Evolutionary conservation across 2,888 invertebrate genomes (phyloP), one percentile per base, ranked within the genome.

Genomic region (Leptura quadrifasciata): DNA sequence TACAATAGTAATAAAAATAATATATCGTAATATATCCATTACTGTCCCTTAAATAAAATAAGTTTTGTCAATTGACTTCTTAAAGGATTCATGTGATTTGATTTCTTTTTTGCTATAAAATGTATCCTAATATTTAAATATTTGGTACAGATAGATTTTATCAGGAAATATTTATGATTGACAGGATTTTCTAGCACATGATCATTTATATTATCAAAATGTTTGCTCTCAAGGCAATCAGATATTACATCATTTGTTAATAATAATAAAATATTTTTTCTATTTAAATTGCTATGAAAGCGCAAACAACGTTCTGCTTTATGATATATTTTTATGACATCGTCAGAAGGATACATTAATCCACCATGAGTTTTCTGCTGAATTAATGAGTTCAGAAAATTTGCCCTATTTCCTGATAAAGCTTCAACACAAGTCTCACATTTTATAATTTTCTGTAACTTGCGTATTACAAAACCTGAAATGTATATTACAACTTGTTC

Each of bases 381-480:
- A 9, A 10, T 39, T 5, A 39, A 39, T 9, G 9, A 9, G 1
- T 9, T 1, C 10, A 39, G 35, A 9, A 39, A 39, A 10, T 39
- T 10, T 9, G 1, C 10, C 10, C 10, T 39, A 9, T 6, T 9
- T 9, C 35, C 35, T 9, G 5, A 10, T 1, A 39, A 10, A 1
- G 10, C 35, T 9, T 1, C 6, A 9, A 39, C 8, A 58, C 58
- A 58, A 12, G 58, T 58, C 2, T 24, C 10, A 47, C 20, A 68
- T 57, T 65, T 78, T 9, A 39, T 8, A 8, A 8, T 9, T 9
- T 5, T 39, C 60, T 67, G 74, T 17, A 78, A 52, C 5, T 20
- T 17, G 74, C 60, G 70, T 4, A 70, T 72, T 12, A 78, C 76
- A 64, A 76, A 78, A n/a, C 76, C 78, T 17, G 76, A 31, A 12